Evolutionary conservation across 2,797 vertebrate genomes (phyloP).

Genomic region (Tiaroga cobitis): DNA sequence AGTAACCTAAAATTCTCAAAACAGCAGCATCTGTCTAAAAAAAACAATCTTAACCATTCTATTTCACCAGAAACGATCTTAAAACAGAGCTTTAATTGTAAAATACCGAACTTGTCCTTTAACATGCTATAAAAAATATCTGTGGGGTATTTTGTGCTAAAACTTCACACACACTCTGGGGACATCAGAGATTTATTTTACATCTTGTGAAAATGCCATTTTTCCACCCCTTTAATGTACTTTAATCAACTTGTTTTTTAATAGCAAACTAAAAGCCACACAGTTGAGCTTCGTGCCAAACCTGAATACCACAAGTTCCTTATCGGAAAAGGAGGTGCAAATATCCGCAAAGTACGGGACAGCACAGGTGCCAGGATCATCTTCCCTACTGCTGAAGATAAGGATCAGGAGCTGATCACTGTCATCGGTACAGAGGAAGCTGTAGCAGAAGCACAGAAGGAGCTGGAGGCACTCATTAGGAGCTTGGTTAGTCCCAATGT

Average conservation of each 20-base stretch:
- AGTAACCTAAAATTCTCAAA: too few species aligned
- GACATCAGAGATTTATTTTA: too few species aligned
- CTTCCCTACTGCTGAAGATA: conserved; percentile 92
- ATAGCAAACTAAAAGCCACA: conserved; percentile 97
- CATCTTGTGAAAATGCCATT: too few species aligned
- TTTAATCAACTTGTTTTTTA: not conserved
- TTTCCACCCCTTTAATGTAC: too few species aligned
- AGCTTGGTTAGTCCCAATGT: conserved; percentile 80
- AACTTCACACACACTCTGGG: too few species aligned
- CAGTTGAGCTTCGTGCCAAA: conserved; percentile 93
- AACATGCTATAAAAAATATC: too few species aligned
- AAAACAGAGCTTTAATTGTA: too few species aligned
- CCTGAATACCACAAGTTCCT: conserved; percentile 99
- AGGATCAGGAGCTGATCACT: conserved; percentile 97
- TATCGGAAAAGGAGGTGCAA: conserved; percentile 95
- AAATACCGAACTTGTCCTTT: too few species aligned
- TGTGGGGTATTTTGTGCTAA: too few species aligned
- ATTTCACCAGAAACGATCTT: too few species aligned
- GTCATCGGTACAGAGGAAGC: conserved; percentile 96
- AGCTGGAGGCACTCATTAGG: conserved; percentile 92
- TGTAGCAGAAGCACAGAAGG: conserved; percentile 92
- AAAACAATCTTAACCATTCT: too few species aligned
- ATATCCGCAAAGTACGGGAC: conserved; percentile 97
- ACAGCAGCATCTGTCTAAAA: too few species aligned
- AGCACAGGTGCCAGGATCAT: conserved; percentile 95